A percentile compares a stretch with the other conserved stretches of the same genome.
phyloP scores from a whole-genome alignment of 1,140 invertebrate species.

The Gyrodactylus bullatarudis region DNA sequence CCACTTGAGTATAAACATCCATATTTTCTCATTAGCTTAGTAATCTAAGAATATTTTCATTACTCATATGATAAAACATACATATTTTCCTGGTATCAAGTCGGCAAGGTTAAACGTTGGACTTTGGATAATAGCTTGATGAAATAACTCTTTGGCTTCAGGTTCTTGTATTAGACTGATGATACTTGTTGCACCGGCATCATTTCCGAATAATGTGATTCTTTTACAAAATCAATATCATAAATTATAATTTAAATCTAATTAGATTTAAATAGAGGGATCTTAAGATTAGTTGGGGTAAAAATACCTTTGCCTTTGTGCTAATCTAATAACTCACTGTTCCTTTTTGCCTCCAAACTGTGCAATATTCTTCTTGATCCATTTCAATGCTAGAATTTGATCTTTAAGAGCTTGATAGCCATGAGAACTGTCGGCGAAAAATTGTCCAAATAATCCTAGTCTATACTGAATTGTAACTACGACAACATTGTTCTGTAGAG shows the following conservation, averaged over 20 bases:
- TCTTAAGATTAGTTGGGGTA: no score
- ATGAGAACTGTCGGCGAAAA: constrained; percentile 39
- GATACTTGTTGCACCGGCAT: constrained; percentile 38
- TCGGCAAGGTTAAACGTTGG: neutral
- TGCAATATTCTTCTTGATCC: constrained; percentile 55
- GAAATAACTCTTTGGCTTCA: neutral
- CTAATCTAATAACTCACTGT: no score
- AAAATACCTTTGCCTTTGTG: no score
- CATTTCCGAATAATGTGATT: constrained; percentile 75
- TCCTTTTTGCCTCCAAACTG: constrained; percentile 45
- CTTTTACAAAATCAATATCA: no score
- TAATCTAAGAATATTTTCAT: no score
- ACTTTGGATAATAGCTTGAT: constrained; percentile 3
- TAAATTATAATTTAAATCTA: no score
- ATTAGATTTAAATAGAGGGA: no score
- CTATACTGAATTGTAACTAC: constrained; percentile 69
- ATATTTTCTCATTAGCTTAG: no score
- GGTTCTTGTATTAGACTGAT: no score
- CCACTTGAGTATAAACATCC: no score
- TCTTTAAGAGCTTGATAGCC: constrained; percentile 76
- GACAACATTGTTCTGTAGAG: constrained; percentile 34
- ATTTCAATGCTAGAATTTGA: constrained; percentile 43
- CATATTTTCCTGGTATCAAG: no score
- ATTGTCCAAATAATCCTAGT: constrained; percentile 48
- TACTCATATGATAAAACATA: no score